phyloP scores from a whole-genome alignment of 2,888 invertebrate genomes.

The Strigamia transsilvanica region DNA sequence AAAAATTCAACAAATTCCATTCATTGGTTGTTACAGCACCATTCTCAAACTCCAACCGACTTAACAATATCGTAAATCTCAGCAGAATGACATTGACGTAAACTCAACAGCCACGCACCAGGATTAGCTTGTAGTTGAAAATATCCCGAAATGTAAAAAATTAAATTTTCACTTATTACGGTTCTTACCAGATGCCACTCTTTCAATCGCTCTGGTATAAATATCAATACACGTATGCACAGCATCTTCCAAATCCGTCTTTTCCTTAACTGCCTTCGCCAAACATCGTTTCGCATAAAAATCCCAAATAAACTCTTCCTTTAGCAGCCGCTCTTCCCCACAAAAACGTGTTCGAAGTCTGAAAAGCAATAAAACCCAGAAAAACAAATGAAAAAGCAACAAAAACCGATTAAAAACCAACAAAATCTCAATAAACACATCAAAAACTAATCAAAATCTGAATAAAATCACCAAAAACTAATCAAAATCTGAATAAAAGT shows the following conservation, averaged over 20 bases:
- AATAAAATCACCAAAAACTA: too few species aligned
- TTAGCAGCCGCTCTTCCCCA: background rate
- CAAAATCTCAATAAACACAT: too few species aligned
- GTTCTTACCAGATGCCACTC: background rate
- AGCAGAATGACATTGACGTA: conserved; percentile 90
- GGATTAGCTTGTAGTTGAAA: conserved; percentile 98
- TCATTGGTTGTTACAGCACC: too few species aligned
- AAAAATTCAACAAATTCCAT: too few species aligned
- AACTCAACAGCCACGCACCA: conserved; percentile 89
- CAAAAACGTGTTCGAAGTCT: background rate
- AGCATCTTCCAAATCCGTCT: background rate
- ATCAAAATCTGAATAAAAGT: too few species aligned
- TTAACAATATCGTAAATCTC: conserved; percentile 90
- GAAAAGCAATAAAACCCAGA: background rate
- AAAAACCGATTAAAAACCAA: too few species aligned
- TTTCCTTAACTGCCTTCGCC: background rate
- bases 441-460: too few species aligned
- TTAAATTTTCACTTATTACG: background rate
- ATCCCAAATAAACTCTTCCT: background rate
- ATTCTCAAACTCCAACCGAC: too few species aligned
- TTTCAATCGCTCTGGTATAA: background rate
- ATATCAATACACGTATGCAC: background rate
- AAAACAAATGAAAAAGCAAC: background rate
- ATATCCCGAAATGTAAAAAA: conserved; percentile 85
- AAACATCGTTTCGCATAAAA: background rate